Evolutionary conservation across 2,113 vertebrate species (phyloP).

Genomic region (Pluvialis apricaria): DNA sequence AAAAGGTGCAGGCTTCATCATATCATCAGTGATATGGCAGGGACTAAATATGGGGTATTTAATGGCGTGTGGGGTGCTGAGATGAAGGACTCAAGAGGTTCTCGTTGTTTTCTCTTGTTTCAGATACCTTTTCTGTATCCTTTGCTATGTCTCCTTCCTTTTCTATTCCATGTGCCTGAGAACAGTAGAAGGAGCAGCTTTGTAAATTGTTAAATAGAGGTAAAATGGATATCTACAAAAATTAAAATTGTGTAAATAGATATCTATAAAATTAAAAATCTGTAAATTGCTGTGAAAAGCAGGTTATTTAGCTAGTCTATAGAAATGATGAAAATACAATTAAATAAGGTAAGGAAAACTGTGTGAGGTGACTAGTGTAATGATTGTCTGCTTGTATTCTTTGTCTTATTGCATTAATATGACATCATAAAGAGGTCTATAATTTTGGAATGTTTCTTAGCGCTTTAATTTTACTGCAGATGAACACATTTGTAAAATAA

Average conservation of each 20-base stretch:
- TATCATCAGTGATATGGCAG: background rate
- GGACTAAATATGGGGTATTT: background rate
- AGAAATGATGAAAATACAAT: background rate
- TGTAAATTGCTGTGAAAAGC: background rate
- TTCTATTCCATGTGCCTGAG: background rate
- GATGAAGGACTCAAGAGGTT: background rate
- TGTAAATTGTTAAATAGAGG: background rate
- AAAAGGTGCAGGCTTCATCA: accelerated
- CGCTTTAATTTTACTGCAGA: background rate
- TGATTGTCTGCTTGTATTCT: background rate
- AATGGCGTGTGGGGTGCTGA: background rate
- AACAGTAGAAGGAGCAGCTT: background rate
- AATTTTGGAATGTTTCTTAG: background rate
- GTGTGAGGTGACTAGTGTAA: background rate
- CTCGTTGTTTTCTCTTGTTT: background rate
- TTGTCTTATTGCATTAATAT: background rate
- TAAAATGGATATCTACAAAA: background rate
- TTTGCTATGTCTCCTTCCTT: background rate
- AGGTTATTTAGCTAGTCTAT: background rate
- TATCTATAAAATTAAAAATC: background rate
- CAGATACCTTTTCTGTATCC: background rate
- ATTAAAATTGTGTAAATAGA: background rate
- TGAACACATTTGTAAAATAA: background rate
- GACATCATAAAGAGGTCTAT: background rate
- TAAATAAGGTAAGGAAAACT: background rate